Base-by-base conservation (phyloP, 2,113 vertebrate genomes). In the Psettodes erumei region DNA sequence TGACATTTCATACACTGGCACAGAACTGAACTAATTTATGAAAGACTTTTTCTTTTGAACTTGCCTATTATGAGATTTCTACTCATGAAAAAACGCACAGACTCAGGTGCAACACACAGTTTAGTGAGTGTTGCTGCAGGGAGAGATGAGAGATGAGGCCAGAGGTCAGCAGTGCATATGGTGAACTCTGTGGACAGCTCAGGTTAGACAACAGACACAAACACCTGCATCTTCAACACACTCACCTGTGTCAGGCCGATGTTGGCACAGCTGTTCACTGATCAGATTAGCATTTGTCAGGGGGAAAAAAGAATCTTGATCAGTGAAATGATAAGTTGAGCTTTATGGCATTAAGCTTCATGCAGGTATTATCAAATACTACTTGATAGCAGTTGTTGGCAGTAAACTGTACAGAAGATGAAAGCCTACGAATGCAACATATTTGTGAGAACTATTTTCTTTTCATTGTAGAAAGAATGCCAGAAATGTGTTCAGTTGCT, bases 141-240 rank as follows among this genome's bases (percentile, higher is more conserved):
- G 62, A 82, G 77, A 58, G 82, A 67, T 79, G 88, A 88, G 37
- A 75, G 89, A 82, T 40, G 71, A 60, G 87, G 27, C 84, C 86
- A 74, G 61, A 83, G 88, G 87, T 90, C 86, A 84, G 69, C 11
- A 0, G 40, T 69, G 47, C 83, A 86, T 83, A 86, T 83, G 82
- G 81, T 35, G 81, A 77, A 59, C 73, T 48, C 59, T 53, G 47
- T 32, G 25, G 56, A 77, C n/a, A 47, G 54, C 47, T 75, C 21
- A 15, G 61, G 45, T 75, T 69, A 59, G 71, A 71, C 65, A 80
- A 71, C 79, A 86, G 82, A 83, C 84, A 73, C 78, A 88, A 59
- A 83, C 91, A 90, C 88, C 90, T 89, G 90, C 84, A 75, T 75
- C 67, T 70, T 37, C 63, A 73, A 75, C 87, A 82, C 69, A 60